A percentile compares a stretch with the other conserved stretches of the same genome.
Conservation (phyloP, 2,888 invertebrate species). For the Agrochola lota region DNA sequence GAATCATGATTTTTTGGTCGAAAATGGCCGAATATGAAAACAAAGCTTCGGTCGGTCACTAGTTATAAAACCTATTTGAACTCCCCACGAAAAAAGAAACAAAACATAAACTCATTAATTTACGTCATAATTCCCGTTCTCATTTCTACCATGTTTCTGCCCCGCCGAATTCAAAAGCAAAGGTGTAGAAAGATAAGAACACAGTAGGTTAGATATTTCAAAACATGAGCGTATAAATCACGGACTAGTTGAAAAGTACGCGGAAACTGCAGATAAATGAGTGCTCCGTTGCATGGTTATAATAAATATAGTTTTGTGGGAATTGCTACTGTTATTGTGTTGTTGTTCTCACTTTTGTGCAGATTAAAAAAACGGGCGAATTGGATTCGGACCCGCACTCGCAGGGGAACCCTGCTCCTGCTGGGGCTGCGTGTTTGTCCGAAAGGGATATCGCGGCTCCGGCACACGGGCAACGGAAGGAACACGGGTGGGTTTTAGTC, state of each 20-base stretch:
- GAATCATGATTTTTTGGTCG: too few species aligned
- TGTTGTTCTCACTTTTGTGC: neutral
- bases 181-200: slow-evolving; percentile 51
- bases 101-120: slow-evolving; percentile 38
- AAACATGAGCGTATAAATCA: slow-evolving; percentile 61
- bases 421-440: too few species aligned
- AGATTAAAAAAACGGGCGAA: too few species aligned
- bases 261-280: slow-evolving; percentile 54
- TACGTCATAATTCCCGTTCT: slow-evolving; percentile 36
- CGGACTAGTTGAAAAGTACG: slow-evolving; percentile 48
- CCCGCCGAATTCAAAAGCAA: slow-evolving; percentile 49
- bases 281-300: slow-evolving; percentile 24
- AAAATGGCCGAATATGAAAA: too few species aligned
- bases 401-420: too few species aligned
- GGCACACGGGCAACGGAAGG: too few species aligned
- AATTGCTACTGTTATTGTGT: slow-evolving; percentile 15
- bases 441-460: too few species aligned
- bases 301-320: slow-evolving; percentile 47
- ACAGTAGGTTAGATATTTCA: slow-evolving; percentile 52
- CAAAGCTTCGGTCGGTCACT: too few species aligned
- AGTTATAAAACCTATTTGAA: neutral
- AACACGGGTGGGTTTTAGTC: too few species aligned
- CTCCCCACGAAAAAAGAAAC: neutral
- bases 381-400: too few species aligned
- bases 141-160: slow-evolving; percentile 39